Percentiles rank a stretch among this genome's conserved stretches.
Evolutionary conservation across 1,140 invertebrate genomes (phyloP).

Genomic region (Sycophaga agraensis): DNA sequence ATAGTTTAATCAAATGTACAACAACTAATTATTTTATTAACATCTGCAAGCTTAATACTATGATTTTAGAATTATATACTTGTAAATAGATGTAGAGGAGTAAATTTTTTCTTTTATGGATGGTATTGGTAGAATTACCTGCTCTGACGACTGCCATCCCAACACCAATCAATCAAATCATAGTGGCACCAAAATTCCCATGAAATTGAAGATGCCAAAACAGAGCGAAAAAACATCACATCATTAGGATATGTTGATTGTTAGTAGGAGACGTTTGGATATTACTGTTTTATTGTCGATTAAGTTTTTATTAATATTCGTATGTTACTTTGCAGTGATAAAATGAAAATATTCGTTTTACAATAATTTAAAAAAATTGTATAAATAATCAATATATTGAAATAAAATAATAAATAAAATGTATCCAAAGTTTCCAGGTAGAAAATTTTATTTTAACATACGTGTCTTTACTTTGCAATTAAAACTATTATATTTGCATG

Average conservation of each 20-base stretch:
- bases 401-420: not conserved
- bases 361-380: too few species aligned
- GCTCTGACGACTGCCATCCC: constrained; percentile 55
- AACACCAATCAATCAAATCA: constrained; percentile 54
- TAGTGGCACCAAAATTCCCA: constrained; percentile 48
- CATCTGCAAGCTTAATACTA: not conserved
- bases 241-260: constrained; percentile 47
- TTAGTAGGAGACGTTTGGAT: constrained; percentile 39
- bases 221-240: constrained; percentile 51
- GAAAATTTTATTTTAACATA: constrained; percentile 8
- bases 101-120: constrained; percentile 17
- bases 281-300: constrained; percentile 14
- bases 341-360: not conserved
- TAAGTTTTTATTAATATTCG: not conserved
- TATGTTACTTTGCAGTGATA: not conserved
- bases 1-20: not conserved
- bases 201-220: constrained; percentile 46
- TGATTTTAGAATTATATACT: not conserved
- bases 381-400: not conserved
- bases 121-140: constrained; percentile 57
- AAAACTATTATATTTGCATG: too few species aligned
- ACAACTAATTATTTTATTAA: not conserved
- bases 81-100: not conserved
- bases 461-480: not conserved
- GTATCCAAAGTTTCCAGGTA: constrained; percentile 16